Base-by-base conservation (phyloP, 64 coral and sea anemone genomes). In the Porites lutea region DNA sequence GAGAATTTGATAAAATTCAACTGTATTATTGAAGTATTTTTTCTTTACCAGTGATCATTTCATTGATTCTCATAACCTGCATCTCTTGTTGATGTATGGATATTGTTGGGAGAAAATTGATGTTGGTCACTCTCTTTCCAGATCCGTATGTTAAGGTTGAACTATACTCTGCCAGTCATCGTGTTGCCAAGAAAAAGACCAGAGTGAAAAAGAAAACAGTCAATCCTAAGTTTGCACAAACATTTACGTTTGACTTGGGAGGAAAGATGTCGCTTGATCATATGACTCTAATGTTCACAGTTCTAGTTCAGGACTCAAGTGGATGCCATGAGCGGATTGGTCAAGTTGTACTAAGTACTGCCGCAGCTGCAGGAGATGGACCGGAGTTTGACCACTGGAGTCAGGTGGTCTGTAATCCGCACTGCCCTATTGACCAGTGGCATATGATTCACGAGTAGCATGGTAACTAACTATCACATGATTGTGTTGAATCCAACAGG, bases 111-210 rank as follows among this genome's bases (percentile, higher is more conserved):
- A 37, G 27, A 37, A 37, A 37, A 37, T 37, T 52, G 4, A n/a
- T 87, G 65, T 77, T 37, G 48, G 54, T 68, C 62, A 51, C 54
- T 12, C 12, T 12, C 1, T 89, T 76, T 80, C 9, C 66, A 99
- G 97, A 99, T 89, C 97, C 97, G 73, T 99, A 99, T 68, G 85
- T 99, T 10, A 99, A 99, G 85, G 91, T 99, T 57, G 97, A 99
- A 72, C 75, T 99, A 54, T 99, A 96, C 52, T 99, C 91, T 47
- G 79, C 94, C 46, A 78, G 75, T 82, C 92, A 78, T 49, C 88
- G 97, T 43, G 68, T 99, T 43, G 88, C 91, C 20, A 99, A 99
- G 79, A 99, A 99, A 79, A 99, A 99, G 94, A 99, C 97, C 1
- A 87, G 97, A 22, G 89, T 93, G 9, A 99, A 99, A 74, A 99